These are phyloP conservation scores for Rhagium mordax DNA, from an alignment of 2,888 invertebrate species.

Conservation along the genomic window DNA sequence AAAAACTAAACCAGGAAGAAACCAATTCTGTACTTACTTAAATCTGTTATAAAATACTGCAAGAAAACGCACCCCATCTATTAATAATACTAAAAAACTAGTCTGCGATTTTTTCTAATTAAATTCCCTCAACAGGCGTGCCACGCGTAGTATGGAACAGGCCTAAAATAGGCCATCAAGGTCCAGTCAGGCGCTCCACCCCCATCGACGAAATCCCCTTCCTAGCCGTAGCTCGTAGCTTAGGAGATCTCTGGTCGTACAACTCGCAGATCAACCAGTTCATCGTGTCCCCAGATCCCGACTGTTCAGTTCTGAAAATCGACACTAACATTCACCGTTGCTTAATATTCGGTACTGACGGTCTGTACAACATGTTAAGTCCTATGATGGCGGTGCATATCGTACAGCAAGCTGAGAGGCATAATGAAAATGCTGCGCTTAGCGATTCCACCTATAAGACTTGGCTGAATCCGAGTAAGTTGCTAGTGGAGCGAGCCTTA, in stretches of 20 bases:
- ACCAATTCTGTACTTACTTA: too few species aligned
- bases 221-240: conserved; percentile 94
- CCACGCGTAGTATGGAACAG: conserved; percentile 98
- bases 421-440: conserved; percentile 80
- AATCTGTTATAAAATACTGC: too few species aligned
- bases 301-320: conserved; percentile 89
- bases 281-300: conserved; percentile 98
- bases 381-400: conserved; percentile 87
- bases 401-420: conserved; percentile 86
- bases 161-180: conserved; percentile 86
- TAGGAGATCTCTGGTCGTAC: conserved; percentile 98
- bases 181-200: conserved; percentile 91
- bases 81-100: too few species aligned
- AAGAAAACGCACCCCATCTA: too few species aligned
- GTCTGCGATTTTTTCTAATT: not conserved
- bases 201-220: conserved; percentile 96
- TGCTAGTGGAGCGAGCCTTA: conserved; percentile 86
- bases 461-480: conserved; percentile 94
- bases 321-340: conserved; percentile 87
- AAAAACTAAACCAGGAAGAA: too few species aligned
- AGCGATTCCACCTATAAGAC: conserved; percentile 68
- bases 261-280: conserved; percentile 92
- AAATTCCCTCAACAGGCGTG: conserved; percentile 78
- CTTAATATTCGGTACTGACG: conserved; percentile 96
- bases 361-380: conserved; percentile 95